Percentiles rank a stretch among this genome's conserved stretches.
Conservation (phyloP, 1,140 invertebrate species). For the Drosophila sucinea region DNA sequence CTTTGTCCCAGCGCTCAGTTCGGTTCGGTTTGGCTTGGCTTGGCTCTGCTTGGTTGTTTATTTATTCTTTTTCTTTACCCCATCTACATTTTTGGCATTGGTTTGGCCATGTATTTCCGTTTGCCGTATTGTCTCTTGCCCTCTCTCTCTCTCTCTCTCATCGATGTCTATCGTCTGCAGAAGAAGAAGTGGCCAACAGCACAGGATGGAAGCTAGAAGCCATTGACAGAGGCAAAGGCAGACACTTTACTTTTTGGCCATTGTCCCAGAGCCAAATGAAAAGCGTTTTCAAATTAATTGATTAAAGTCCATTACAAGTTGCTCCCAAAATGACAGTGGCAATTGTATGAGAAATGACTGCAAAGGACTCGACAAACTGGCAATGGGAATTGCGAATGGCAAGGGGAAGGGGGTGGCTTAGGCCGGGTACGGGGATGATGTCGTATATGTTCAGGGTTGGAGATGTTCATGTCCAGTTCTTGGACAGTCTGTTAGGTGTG, state of each 20-base stretch:
- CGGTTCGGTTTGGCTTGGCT: not conserved
- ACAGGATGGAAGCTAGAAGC: not conserved
- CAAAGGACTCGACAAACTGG: conserved; percentile 41
- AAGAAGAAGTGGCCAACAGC: conserved; percentile 62
- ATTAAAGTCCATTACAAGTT: conserved; percentile 82
- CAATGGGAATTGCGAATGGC: conserved; percentile 11
- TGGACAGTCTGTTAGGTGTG: not conserved
- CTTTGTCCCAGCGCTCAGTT: conserved; percentile 26
- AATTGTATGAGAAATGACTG: conserved; percentile 79
- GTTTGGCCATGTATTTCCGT: conserved; percentile 70
- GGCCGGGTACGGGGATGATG: no score
- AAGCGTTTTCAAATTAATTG: conserved; percentile 82
- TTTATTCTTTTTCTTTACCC: conserved; percentile 74
- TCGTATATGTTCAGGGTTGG: not conserved
- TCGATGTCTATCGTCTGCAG: conserved; percentile 32
- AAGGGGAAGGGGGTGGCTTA: no score
- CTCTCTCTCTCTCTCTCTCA: conserved; percentile 4
- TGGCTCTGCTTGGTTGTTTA: conserved; percentile 55
- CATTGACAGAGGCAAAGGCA: conserved; percentile 26
- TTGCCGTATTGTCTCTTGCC: conserved; percentile 46
- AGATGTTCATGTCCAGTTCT: not conserved
- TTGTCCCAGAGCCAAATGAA: conserved; percentile 68
- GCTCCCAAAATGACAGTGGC: conserved; percentile 75
- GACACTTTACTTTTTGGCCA: conserved; percentile 60
- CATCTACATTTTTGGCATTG: conserved; percentile 74